Conservation (phyloP, 1,140 invertebrate species). For the Nephila pilipes region DNA sequence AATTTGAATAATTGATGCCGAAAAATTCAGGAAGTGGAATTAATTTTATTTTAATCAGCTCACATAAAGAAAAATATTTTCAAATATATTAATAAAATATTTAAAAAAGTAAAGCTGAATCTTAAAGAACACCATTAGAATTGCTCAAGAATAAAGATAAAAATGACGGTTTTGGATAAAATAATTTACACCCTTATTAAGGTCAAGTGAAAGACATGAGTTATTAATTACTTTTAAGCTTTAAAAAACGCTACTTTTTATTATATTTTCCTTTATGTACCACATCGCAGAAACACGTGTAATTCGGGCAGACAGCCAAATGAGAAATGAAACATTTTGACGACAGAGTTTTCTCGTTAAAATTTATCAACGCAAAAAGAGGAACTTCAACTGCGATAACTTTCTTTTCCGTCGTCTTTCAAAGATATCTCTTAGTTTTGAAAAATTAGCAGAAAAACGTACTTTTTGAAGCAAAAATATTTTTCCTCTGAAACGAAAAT, state of each 20-base stretch:
- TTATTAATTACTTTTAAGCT: neutral
- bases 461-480: neutral
- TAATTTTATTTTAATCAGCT: too few species aligned
- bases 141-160: neutral
- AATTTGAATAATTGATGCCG: too few species aligned
- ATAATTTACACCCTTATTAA: neutral
- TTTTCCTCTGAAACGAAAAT: neutral
- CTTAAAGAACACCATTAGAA: neutral
- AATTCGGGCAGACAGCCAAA: neutral
- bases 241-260: neutral
- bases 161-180: neutral
- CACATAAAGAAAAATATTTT: too few species aligned
- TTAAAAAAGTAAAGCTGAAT: neutral
- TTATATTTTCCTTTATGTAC: too few species aligned
- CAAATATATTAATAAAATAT: too few species aligned
- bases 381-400: neutral
- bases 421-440: slow-evolving; percentile 7
- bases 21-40: too few species aligned
- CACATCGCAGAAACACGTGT: neutral
- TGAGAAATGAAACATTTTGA: slow-evolving; percentile 32
- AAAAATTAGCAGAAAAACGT: slow-evolving; percentile 32
- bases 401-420: neutral
- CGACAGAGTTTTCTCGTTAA: slow-evolving; percentile 50
- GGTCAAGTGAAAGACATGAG: neutral
- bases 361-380: slow-evolving; percentile 28